Base-by-base conservation (phyloP, 1,140 invertebrate species). In the Campodea augens region DNA sequence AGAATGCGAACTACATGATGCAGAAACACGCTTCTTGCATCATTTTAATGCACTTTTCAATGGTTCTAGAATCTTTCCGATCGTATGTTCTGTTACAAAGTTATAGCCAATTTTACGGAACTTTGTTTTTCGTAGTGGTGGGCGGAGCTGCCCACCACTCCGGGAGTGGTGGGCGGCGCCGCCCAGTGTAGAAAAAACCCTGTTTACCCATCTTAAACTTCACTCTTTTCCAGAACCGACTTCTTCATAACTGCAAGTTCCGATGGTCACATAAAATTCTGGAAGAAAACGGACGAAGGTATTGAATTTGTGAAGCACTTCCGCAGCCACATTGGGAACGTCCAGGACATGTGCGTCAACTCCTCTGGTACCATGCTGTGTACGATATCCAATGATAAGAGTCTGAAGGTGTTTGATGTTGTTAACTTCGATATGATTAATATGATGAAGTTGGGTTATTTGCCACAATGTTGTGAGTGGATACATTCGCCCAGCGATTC, bases 271-370 rank as follows among this genome's bases (percentile, higher is more conserved):
- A 74, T 99, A 0, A 99, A 99, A 62, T 98, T 99, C 69, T 99
- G 96, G 96, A 98, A 98, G 55, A 93, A 92, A 64, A 68, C 77
- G 56, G 82, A 89, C 48, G 75, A 80, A 56, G 81, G 88, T 2
- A 92, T 99, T 56, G 95, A 98, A 64, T 99, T 99, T 72, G 95
- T 99, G 0, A 99, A 99, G 64, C 92, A 98, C 63, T 99, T 97
- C 63, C 71, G 92, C 25, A 85, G 86, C 52, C 95, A 99, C 68
- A 64, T 96, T 37, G 72, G 72, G 49, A 69, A 77, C 23, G 81
- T 98, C 32, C 76, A 77, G 32, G 78, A 81, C 45, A 66, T 98
- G 38, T 70, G 80, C 1, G 71, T 74, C 13, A 98, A 95, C 62
- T 70, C 67, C 44, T 84, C 81, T 52, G 96, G 95, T 12, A 79